Evolutionary conservation across 2,113 vertebrate species (phyloP), one percentile per base, ranked within the genome.

Genomic region (Protomyctophum bolini): DNA sequence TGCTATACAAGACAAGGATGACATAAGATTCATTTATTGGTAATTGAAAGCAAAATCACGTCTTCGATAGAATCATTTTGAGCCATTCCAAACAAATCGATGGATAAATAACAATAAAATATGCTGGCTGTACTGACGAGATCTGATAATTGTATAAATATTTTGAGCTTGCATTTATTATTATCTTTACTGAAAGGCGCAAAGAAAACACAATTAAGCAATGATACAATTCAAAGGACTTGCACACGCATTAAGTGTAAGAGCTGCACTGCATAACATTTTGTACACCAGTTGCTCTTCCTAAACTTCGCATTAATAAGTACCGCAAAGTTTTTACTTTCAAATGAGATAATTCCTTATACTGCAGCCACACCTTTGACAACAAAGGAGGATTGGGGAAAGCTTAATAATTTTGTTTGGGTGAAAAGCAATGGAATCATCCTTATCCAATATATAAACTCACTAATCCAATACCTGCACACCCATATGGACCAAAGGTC

Each of bases 1-100:
- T 81, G 67, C 63, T 80, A 62, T 55, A 58, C 81, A 72, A 41
- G 33, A 41, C 33, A 41, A 2, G 33, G 33, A 41, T 41, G 33
- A 41, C 33, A 41, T 41, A 41, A 41, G 33, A 41, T 41, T 41
- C 3, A 41, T 41, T 41, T 41, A 41, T 41, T 41, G 33, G 33
- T 41, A 4, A 41, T 76, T 63, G 41, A 21, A 48, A 65, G 71
- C 70, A 61, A 67, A 77, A 54, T 41, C 33, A 41, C 33, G 5
- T 41, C 33, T 54, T 54, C 21, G 21, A 21, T 21, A 54, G n/a
- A 12, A 54, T 11, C 12, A n/a, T 54, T 54, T 10, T 11, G 12
- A 54, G 15, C 62, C n/a, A 8, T 57, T 46, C 57, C 6, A 10
- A 56, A 57, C 51, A 54, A 10, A 54, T 6, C 4, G 51, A 33